These are phyloP conservation scores for Torymus texanus DNA, from an alignment of 2,888 invertebrate species.

Conservation along the genomic window DNA sequence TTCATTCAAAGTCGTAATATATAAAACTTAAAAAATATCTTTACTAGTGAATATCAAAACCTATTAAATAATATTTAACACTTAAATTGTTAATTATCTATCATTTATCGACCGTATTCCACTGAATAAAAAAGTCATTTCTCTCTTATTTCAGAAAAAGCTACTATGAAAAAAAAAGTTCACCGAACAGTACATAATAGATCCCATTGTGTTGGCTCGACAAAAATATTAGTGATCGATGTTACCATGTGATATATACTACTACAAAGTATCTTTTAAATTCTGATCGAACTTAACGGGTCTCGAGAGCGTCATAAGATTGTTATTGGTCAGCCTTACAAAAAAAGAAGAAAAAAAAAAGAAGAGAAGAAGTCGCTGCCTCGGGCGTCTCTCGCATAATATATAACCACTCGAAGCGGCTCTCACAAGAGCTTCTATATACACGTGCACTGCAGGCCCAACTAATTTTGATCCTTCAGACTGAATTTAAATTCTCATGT, in stretches of 20 bases:
- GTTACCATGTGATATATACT: too few relatives aligned
- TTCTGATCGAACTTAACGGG: too few relatives aligned
- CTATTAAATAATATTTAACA: too few relatives aligned
- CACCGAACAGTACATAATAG: neutral
- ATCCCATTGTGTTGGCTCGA: neutral
- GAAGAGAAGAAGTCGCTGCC: constrained; percentile 1
- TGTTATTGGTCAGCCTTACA: constrained; percentile 9
- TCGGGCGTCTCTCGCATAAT: neutral
- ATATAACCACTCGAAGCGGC: constrained; percentile 5
- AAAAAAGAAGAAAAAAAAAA: neutral
- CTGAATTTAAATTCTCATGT: neutral
- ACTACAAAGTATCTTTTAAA: constrained; percentile 9
- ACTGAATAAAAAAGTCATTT: too few relatives aligned
- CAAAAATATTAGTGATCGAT: constrained; percentile 6
- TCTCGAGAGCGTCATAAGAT: neutral
- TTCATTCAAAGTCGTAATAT: too few relatives aligned
- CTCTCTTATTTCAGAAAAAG: too few relatives aligned
- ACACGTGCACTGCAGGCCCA: neutral
- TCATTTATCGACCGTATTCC: too few relatives aligned
- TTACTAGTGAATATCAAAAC: too few relatives aligned
- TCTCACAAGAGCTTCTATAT: neutral
- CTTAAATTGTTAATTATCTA: too few relatives aligned
- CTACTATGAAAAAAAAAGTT: neutral
- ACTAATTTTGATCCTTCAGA: constrained; percentile 27
- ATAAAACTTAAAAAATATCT: too few relatives aligned